Evolutionary conservation across 2,888 invertebrate genomes (phyloP).

Genomic region (Gandaritis pyraliata): DNA sequence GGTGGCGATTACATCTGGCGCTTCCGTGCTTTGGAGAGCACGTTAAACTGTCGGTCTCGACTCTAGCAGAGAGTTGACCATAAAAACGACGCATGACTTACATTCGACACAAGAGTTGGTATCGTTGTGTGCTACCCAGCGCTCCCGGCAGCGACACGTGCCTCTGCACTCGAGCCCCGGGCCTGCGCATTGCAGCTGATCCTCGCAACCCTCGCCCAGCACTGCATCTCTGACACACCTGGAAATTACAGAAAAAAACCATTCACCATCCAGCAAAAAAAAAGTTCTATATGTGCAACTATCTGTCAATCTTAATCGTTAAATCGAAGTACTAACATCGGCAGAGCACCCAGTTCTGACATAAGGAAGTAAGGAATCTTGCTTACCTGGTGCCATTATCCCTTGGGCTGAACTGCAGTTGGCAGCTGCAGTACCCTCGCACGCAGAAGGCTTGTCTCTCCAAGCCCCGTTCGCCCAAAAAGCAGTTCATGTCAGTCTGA

Average conservation of each 20-base stretch:
- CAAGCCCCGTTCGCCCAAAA: conserved; percentile 56
- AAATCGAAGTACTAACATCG: too few species aligned
- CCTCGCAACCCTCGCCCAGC: conserved; percentile 74
- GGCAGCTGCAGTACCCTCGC: conserved; percentile 76
- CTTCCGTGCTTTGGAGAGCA: too few species aligned
- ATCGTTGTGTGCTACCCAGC: conserved; percentile 71
- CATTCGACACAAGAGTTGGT: conserved; percentile 74
- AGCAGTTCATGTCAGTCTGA: conserved; percentile 76
- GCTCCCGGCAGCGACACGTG: conserved; percentile 71
- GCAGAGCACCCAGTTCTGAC: too few species aligned
- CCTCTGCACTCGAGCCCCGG: conserved; percentile 73
- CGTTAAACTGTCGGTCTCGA: too few species aligned
- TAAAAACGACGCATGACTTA: conserved; percentile 58
- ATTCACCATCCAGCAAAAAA: too few species aligned
- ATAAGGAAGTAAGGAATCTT: not conserved
- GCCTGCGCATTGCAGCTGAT: conserved; percentile 76
- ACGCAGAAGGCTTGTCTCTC: conserved; percentile 76
- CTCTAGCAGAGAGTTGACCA: too few species aligned
- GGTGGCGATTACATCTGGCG: too few species aligned
- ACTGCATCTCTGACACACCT: conserved; percentile 77
- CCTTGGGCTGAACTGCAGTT: conserved; percentile 74
- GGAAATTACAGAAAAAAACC: conserved; percentile 12
- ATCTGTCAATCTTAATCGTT: too few species aligned
- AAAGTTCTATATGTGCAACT: too few species aligned
- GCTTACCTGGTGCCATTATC: conserved; percentile 79